Percentiles rank a stretch among this genome's conserved stretches.
Conservation (phyloP, 1,140 invertebrate species). For the Drosophila albomicans region DNA sequence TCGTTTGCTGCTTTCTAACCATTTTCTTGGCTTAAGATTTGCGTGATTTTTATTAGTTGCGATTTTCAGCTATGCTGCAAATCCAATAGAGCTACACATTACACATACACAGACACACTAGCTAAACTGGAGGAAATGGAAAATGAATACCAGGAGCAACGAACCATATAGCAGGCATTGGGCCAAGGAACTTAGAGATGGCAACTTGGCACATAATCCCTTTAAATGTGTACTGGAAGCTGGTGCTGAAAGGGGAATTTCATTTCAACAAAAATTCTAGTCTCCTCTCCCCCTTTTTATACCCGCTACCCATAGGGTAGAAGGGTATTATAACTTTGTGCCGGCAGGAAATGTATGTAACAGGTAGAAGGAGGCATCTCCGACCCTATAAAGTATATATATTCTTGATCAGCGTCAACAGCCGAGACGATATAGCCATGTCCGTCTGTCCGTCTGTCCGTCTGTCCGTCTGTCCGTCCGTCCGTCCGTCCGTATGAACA, state of each 20-base stretch:
- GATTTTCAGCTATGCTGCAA: conserved; percentile 63
- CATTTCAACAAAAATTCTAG: conserved; percentile 57
- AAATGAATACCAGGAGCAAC: conserved; percentile 14
- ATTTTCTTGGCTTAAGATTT: conserved; percentile 61
- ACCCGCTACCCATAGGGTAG: too few species aligned
- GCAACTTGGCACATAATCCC: conserved; percentile 69
- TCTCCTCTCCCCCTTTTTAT: conserved; percentile 5
- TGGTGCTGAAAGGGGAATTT: conserved; percentile 10
- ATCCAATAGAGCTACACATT: conserved; percentile 58
- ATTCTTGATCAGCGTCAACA: too few species aligned
- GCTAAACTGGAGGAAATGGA: not conserved
- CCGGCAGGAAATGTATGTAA: too few species aligned
- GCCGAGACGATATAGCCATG: too few species aligned
- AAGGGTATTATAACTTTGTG: too few species aligned
- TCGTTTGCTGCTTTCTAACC: conserved; percentile 45
- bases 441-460: too few species aligned
- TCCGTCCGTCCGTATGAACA: too few species aligned
- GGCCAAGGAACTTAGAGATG: conserved; percentile 46
- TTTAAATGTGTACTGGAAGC: conserved; percentile 32
- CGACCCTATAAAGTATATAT: too few species aligned
- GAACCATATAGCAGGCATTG: conserved; percentile 48
- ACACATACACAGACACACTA: conserved; percentile 19
- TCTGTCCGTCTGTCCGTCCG: too few species aligned
- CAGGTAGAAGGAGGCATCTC: too few species aligned
- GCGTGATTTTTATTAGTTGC: conserved; percentile 76